phyloP scores from a whole-genome alignment of 2,113 vertebrate genomes.

The Todiramphus chloris region DNA sequence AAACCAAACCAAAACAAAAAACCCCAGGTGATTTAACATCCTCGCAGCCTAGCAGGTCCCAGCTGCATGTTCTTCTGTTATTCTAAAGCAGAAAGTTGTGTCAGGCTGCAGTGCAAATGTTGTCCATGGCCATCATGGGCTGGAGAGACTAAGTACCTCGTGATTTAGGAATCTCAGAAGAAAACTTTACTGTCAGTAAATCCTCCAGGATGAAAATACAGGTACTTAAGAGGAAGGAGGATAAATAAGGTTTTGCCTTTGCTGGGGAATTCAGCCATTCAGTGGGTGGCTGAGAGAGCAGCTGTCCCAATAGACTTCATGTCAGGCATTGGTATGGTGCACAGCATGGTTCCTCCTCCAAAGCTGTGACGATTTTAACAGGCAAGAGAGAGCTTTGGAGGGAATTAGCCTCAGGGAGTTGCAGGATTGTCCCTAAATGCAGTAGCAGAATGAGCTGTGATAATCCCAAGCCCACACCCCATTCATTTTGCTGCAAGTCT shows the following conservation, averaged over 20 bases:
- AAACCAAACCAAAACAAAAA: neutral
- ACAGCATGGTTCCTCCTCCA: neutral
- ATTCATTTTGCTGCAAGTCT: neutral
- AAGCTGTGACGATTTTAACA: neutral
- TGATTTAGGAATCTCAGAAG: slow-evolving; percentile 62
- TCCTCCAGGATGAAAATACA: slow-evolving; percentile 30
- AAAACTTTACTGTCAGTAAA: slow-evolving; percentile 39
- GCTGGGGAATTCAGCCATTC: neutral
- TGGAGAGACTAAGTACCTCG: neutral
- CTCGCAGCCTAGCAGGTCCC: neutral
- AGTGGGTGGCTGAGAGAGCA: neutral
- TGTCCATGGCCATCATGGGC: slow-evolving; percentile 26
- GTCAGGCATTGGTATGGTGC: neutral
- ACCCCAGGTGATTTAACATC: slow-evolving; percentile 50
- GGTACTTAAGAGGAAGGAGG: neutral
- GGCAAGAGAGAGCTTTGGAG: neutral
- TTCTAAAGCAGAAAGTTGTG: slow-evolving; percentile 47
- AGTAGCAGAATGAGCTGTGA: neutral
- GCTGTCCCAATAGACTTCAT: neutral
- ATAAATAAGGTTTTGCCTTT: slow-evolving; percentile 50
- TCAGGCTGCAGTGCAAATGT: slow-evolving; percentile 57
- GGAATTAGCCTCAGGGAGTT: neutral
- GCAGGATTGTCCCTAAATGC: neutral
- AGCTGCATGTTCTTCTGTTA: slow-evolving; percentile 51
- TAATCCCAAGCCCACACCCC: neutral